These are phyloP conservation scores for Gerris buenoi DNA, from an alignment of 1,140 invertebrate genomes.

Conservation along the genomic window DNA sequence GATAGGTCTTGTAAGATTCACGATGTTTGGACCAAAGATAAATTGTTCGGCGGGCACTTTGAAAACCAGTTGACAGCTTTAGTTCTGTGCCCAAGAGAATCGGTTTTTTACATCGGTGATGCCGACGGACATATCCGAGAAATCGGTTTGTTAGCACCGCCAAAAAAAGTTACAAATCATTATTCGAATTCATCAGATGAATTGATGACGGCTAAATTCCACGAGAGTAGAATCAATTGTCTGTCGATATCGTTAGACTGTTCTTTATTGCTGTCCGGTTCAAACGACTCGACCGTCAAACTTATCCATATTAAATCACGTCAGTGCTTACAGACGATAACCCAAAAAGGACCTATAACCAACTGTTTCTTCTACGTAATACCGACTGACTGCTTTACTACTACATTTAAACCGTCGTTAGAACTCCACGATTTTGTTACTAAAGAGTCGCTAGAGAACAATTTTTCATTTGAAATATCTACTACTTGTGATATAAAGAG, in stretches of 20 bases:
- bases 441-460: conserved; percentile 26
- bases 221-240: conserved; percentile 48
- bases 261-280: conserved; percentile 51
- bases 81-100: conserved; percentile 51
- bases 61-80: conserved; percentile 50
- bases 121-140: conserved; percentile 50
- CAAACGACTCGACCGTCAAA: conserved; percentile 51
- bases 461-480: conserved; percentile 3
- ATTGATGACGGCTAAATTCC: conserved; percentile 33
- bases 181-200: conserved; percentile 32
- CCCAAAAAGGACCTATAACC: conserved; percentile 53
- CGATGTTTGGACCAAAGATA: conserved; percentile 45
- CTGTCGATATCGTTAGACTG: conserved; percentile 55
- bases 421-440: conserved; percentile 27
- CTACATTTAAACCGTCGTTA: conserved; percentile 30
- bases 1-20: conserved; percentile 74
- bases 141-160: conserved; percentile 45
- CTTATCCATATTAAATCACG: conserved; percentile 63
- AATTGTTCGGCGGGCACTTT: conserved; percentile 58
- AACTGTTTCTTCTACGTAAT: conserved; percentile 44
- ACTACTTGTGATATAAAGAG: not conserved
- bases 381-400: conserved; percentile 6
- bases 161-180: conserved; percentile 48
- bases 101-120: conserved; percentile 53
- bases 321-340: conserved; percentile 50